A percentile compares a stretch with the other conserved stretches of the same genome.
phyloP scores from a whole-genome alignment of 2,888 invertebrate genomes.

The Megastigmus dorsalis region DNA sequence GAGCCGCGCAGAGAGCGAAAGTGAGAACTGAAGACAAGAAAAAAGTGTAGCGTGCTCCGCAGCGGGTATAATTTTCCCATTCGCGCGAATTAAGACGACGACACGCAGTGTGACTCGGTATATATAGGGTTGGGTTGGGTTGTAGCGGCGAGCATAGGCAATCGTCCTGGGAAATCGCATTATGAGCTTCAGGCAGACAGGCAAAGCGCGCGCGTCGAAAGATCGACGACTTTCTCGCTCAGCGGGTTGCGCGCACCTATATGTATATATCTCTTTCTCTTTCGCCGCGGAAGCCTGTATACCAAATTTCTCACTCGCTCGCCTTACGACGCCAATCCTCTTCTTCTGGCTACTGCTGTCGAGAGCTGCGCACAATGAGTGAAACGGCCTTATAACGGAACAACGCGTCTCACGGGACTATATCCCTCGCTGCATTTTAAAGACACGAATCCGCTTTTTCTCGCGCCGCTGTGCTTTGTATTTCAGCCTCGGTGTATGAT shows the following conservation, averaged over 20 bases:
- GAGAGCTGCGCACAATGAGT: conserved; percentile 13
- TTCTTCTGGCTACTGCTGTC: neutral
- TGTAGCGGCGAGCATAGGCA: conserved; percentile 27
- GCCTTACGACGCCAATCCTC: neutral
- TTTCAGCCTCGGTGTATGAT: too few relatives aligned
- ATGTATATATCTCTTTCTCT: neutral
- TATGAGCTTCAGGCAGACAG: too few relatives aligned
- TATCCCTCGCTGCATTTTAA: too few relatives aligned
- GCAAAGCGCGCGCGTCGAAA: conserved; percentile 36
- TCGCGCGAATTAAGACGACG: conserved; percentile 30
- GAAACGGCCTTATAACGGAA: conserved; percentile 20
- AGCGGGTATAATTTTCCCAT: conserved; percentile 25
- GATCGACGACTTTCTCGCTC: conserved; percentile 48
- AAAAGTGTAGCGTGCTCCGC: neutral
- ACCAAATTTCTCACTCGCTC: conserved; percentile 32
- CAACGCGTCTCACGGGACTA: conserved; percentile 13
- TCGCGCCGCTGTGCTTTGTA: too few relatives aligned
- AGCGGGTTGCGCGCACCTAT: too few relatives aligned
- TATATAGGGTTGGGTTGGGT: too few relatives aligned
- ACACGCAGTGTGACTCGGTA: too few relatives aligned
- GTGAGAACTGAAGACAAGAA: too few relatives aligned
- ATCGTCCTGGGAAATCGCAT: conserved; percentile 51
- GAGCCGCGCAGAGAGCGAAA: conserved; percentile 33
- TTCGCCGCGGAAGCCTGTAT: too few relatives aligned
- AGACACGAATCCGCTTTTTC: conserved; percentile 12